Evolutionary conservation across 2,113 vertebrate species (phyloP).

Genomic region (Hippotragus niger): DNA sequence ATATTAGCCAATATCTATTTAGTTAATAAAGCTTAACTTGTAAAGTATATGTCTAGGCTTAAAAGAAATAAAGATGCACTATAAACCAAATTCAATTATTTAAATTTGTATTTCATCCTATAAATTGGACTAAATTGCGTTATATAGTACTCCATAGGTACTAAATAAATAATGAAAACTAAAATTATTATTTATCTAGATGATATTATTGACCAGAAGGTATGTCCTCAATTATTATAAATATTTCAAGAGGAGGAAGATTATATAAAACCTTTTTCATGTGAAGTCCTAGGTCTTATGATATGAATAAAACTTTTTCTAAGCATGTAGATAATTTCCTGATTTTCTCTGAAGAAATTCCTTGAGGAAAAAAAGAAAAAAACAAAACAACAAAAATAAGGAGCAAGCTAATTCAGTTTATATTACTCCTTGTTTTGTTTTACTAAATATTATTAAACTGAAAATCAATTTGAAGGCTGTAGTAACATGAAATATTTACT

Average conservation of each 20-base stretch:
- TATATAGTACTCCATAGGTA: not conserved
- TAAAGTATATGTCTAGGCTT: not conserved
- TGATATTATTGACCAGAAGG: not conserved
- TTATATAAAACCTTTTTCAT: not conserved
- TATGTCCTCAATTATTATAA: not conserved
- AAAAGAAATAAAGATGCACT: not conserved
- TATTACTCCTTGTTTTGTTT: not conserved
- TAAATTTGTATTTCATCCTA: not conserved
- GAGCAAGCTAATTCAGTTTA: not conserved
- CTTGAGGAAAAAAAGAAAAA: not conserved
- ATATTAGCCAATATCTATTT: not conserved
- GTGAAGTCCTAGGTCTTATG: not conserved
- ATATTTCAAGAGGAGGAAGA: not conserved
- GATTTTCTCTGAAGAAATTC: not conserved
- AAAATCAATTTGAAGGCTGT: not conserved
- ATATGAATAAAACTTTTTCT: not conserved
- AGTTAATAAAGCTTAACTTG: not conserved
- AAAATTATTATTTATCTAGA: not conserved
- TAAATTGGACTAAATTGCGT: not conserved
- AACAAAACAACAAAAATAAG: not conserved
- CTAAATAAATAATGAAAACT: not conserved
- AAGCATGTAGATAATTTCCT: not conserved
- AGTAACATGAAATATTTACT: not conserved
- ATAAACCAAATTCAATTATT: not conserved
- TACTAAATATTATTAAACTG: not conserved